Conservation (phyloP, 92 coral and sea anemone species). For the Micromussa lordhowensis region DNA sequence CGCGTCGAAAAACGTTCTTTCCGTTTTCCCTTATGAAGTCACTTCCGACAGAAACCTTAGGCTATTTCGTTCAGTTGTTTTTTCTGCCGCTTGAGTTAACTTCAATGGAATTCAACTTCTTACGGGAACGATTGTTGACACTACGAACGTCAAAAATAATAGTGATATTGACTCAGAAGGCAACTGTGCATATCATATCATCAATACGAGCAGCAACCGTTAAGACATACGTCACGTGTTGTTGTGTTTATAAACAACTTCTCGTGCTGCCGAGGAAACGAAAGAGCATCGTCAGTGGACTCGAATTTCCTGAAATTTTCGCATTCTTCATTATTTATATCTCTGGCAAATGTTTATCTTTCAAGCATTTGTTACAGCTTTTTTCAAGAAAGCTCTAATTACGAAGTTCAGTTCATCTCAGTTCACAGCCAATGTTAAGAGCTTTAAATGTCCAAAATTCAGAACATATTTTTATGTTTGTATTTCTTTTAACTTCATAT, state of each 20-base stretch:
- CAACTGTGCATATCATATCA: slow-evolving; percentile 8
- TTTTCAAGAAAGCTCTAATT: not conserved
- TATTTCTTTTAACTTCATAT: too few relatives aligned
- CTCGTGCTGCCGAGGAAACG: slow-evolving; percentile 19
- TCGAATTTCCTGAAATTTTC: not conserved
- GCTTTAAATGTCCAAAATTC: too few relatives aligned
- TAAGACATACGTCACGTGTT: slow-evolving; percentile 4
- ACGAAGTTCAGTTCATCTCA: not conserved
- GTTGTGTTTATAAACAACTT: slow-evolving; percentile 15
- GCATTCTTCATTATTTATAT: not conserved
- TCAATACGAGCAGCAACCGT: slow-evolving; percentile 17
- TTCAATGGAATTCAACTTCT: slow-evolving; percentile 43
- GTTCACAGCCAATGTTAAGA: not conserved
- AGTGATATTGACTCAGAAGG: slow-evolving; percentile 40
- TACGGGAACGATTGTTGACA: slow-evolving; percentile 12
- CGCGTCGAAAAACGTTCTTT: not conserved
- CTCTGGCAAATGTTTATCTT: not conserved
- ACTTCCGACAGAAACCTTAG: not conserved
- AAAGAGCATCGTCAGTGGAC: not conserved
- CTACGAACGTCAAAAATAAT: slow-evolving; percentile 10
- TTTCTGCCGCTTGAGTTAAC: slow-evolving; percentile 39
- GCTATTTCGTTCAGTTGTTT: not conserved
- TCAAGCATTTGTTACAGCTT: not conserved
- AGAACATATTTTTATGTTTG: too few relatives aligned
- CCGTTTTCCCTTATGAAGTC: not conserved